Conservation (phyloP, 64 coral and sea anemone genomes). For the Porites australiensis region DNA sequence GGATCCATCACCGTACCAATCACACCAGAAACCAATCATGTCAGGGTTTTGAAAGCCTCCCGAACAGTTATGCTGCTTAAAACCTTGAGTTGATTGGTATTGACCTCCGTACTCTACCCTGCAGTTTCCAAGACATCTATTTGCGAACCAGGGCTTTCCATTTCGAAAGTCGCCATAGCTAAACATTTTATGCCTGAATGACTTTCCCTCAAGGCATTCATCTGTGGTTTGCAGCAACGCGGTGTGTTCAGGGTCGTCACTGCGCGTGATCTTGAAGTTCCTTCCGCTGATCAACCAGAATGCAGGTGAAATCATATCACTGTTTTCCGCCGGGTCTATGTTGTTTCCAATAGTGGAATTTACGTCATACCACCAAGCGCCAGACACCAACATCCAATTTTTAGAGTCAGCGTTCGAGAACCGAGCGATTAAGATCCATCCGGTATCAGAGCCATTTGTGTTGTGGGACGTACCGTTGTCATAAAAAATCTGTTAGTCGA, state of each 20-base stretch:
- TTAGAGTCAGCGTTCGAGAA: no score
- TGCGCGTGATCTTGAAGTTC: slow-evolving; percentile 69
- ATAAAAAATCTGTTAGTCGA: no score
- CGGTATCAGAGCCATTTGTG: no score
- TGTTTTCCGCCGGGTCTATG: not conserved
- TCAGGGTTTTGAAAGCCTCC: not conserved
- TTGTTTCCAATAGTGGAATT: not conserved
- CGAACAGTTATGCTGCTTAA: not conserved
- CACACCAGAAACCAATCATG: slow-evolving; percentile 66
- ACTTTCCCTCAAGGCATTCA: not conserved
- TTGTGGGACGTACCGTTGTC: no score
- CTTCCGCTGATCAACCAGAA: slow-evolving; percentile 50
- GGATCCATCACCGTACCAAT: not conserved
- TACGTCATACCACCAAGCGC: no score
- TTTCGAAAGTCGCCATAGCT: slow-evolving; percentile 29
- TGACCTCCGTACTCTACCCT: slow-evolving; percentile 26
- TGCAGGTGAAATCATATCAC: slow-evolving; percentile 41
- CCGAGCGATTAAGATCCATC: no score
- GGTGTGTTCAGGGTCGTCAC: slow-evolving; percentile 35
- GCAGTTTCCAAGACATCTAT: slow-evolving; percentile 30
- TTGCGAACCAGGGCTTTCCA: not conserved
- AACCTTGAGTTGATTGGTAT: slow-evolving; percentile 34
- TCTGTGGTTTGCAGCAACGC: slow-evolving; percentile 1
- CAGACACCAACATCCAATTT: no score
- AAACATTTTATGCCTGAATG: slow-evolving; percentile 26